Conservation (phyloP, 2,888 invertebrate species). For the Parthenolecanium corni region DNA sequence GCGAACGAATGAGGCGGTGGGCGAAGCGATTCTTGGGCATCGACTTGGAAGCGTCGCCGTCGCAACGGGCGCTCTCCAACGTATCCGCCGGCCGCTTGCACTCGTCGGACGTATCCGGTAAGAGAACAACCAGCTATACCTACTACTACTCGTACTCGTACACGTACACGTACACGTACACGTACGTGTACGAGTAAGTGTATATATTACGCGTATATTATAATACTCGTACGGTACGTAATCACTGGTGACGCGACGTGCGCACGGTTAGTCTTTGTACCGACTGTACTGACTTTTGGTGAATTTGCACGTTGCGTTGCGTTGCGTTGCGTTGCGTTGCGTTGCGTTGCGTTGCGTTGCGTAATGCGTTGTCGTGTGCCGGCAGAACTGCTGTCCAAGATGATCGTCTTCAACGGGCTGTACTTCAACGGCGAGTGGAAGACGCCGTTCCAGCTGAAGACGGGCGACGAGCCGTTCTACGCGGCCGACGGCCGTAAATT, state of each 20-base stretch:
- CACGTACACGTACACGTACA: too few species aligned
- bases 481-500: conserved; percentile 31
- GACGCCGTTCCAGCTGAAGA: conserved; percentile 32
- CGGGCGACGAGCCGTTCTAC: conserved; percentile 32
- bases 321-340: neutral
- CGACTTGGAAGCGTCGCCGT: conserved; percentile 8
- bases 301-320: neutral
- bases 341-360: neutral
- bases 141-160: too few species aligned
- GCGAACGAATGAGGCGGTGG: conserved; percentile 16
- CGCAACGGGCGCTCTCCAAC: conserved; percentile 1
- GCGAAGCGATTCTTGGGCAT: conserved; percentile 28
- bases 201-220: too few species aligned
- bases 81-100: conserved; percentile 13
- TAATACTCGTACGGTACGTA: too few species aligned
- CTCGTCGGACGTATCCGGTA: neutral
- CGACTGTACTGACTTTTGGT: too few species aligned
- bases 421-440: conserved; percentile 36
- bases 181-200: too few species aligned
- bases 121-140: neutral
- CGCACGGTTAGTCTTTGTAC: too few species aligned
- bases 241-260: too few species aligned
- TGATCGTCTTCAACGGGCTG: conserved; percentile 37
- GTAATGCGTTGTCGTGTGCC: neutral
- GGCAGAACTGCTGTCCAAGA: conserved; percentile 31